Evolutionary conservation across 2,888 invertebrate genomes (phyloP).

Genomic region (Byasa hedistus): DNA sequence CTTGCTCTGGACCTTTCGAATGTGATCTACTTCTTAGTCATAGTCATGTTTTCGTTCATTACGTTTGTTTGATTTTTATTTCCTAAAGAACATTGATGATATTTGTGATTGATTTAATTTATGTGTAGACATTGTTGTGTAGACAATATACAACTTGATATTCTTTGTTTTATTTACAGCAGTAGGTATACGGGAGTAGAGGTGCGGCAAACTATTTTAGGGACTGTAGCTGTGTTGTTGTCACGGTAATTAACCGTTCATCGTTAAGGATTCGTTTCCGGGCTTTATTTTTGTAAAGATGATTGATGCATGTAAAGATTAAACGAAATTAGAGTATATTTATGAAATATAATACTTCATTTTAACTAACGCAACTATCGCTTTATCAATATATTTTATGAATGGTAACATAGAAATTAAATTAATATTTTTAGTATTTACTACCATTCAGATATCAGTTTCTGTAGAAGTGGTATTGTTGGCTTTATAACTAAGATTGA

Average conservation of each 20-base stretch:
- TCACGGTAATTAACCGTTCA: slow-evolving; percentile 60
- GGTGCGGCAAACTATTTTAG: slow-evolving; percentile 50
- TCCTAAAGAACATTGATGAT: too few species aligned
- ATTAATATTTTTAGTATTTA: too few species aligned
- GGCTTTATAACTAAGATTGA: neutral
- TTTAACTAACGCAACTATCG: neutral
- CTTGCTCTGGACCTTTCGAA: neutral
- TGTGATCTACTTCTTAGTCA: neutral
- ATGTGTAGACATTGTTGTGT: too few species aligned
- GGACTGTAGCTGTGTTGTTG: slow-evolving; percentile 54
- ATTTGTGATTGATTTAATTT: too few species aligned
- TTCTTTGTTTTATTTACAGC: neutral
- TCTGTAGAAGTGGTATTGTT: neutral
- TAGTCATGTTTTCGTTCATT: neutral
- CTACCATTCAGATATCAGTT: too few species aligned
- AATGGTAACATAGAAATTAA: too few species aligned
- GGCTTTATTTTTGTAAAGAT: slow-evolving; percentile 53
- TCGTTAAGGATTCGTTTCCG: slow-evolving; percentile 52
- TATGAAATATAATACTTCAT: neutral
- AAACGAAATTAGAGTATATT: neutral
- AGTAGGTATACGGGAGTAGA: slow-evolving; percentile 41
- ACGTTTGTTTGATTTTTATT: neutral
- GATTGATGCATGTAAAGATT: slow-evolving; percentile 50
- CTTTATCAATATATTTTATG: neutral
- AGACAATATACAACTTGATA: too few species aligned